Evolutionary conservation across 2,888 invertebrate genomes (phyloP).

Genomic region (Cataglyphis albicans): DNA sequence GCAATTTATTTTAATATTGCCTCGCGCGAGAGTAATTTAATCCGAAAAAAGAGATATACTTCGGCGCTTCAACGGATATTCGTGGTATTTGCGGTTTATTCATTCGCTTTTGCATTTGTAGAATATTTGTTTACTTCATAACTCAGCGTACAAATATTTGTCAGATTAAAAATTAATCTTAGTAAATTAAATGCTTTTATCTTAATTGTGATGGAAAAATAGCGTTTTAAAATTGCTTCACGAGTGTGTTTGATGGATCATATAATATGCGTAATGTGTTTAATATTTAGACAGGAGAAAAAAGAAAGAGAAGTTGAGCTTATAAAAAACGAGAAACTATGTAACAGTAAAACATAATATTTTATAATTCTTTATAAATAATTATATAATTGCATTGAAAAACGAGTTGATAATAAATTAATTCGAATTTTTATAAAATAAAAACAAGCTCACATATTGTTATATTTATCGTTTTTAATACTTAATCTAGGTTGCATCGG

Average conservation of each 20-base stretch:
- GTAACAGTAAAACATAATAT: background rate
- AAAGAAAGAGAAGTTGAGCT: background rate
- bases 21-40: conserved; percentile 32
- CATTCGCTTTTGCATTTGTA: conserved; percentile 29
- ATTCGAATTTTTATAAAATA: background rate
- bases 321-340: background rate
- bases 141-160: conserved; percentile 25
- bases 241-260: background rate
- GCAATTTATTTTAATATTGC: conserved; percentile 40
- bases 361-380: background rate
- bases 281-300: background rate
- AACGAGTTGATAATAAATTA: background rate
- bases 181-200: conserved; percentile 43
- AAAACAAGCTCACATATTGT: background rate
- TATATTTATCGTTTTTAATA: background rate
- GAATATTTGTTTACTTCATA: conserved; percentile 39
- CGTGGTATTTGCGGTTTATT: conserved; percentile 37
- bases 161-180: conserved; percentile 40
- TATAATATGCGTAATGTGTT: background rate
- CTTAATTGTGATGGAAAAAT: conserved; percentile 27
- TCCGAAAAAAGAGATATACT: conserved; percentile 34
- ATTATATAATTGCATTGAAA: background rate
- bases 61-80: conserved; percentile 35
- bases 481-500: background rate
- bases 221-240: background rate